phyloP scores from a whole-genome alignment of 2,888 invertebrate species.

The Tetropium fuscum region DNA sequence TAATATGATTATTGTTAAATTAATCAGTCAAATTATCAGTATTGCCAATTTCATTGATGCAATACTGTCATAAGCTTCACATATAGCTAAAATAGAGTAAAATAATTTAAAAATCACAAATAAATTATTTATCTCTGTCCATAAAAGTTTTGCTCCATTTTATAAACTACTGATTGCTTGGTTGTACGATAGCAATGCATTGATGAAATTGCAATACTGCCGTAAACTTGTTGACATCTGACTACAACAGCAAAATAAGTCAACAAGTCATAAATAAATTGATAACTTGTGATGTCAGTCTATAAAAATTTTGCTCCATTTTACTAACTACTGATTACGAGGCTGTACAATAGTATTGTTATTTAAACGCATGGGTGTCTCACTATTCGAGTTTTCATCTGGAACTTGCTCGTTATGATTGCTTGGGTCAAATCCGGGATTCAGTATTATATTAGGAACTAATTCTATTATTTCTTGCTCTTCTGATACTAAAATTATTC shows the following conservation, averaged over 20 bases:
- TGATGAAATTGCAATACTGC: too few relatives aligned
- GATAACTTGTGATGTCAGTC: constrained; percentile 18
- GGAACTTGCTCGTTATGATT: constrained; percentile 54
- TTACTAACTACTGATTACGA: constrained; percentile 49
- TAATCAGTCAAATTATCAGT: too few relatives aligned
- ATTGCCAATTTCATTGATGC: too few relatives aligned
- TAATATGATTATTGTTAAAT: too few relatives aligned
- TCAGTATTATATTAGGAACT: constrained; percentile 91
- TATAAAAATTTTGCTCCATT: constrained; percentile 17
- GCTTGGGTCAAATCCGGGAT: constrained; percentile 81
- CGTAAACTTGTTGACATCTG: too few relatives aligned
- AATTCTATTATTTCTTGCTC: constrained; percentile 89
- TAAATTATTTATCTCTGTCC: too few relatives aligned
- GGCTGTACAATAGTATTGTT: constrained; percentile 73
- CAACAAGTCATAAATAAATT: constrained; percentile 1
- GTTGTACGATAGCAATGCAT: too few relatives aligned
- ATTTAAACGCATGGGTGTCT: constrained; percentile 70
- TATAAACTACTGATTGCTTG: too few relatives aligned
- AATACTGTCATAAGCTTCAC: too few relatives aligned
- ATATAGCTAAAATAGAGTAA: too few relatives aligned
- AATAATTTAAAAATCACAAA: too few relatives aligned
- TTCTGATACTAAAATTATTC: constrained; percentile 66
- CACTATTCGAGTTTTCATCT: constrained; percentile 73
- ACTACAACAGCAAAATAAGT: background rate
- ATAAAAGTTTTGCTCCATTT: too few relatives aligned